Evolutionary conservation across 1,140 invertebrate species (phyloP).

Genomic region (Hylaeus anthracinus): DNA sequence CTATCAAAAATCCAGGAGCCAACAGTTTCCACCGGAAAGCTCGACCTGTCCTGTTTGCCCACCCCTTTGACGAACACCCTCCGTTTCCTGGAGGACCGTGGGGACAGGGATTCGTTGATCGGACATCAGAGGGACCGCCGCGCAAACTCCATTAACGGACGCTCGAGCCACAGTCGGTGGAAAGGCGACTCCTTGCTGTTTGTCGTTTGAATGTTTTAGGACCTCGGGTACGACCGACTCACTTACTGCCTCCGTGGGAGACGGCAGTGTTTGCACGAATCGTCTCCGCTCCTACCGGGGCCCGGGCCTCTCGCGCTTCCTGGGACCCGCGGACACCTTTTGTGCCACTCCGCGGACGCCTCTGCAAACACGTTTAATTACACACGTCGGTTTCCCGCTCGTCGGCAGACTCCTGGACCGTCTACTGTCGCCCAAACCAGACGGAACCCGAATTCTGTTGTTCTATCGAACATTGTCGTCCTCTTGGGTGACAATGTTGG

Average conservation of each 20-base stretch:
- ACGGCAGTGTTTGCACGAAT: slow-evolving; percentile 64
- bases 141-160: slow-evolving; percentile 81
- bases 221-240: slow-evolving; percentile 77
- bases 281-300: slow-evolving; percentile 20
- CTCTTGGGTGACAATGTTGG: background rate
- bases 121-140: slow-evolving; percentile 79
- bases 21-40: background rate
- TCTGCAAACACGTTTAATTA: slow-evolving; percentile 59
- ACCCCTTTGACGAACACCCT: background rate
- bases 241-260: slow-evolving; percentile 78
- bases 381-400: slow-evolving; percentile 21
- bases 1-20: slow-evolving; percentile 17
- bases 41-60: slow-evolving; percentile 15
- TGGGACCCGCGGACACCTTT: slow-evolving; percentile 57
- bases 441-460: background rate
- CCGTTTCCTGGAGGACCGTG: slow-evolving; percentile 18
- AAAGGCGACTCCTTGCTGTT: slow-evolving; percentile 74
- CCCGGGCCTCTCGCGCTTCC: slow-evolving; percentile 21
- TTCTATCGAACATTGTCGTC: background rate
- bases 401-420: background rate
- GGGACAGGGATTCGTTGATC: slow-evolving; percentile 60
- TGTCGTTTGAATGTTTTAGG: slow-evolving; percentile 80
- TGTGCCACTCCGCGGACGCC: slow-evolving; percentile 57
- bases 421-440: background rate
- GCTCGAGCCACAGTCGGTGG: slow-evolving; percentile 52